These are phyloP conservation scores for Neosilurus hyrtlii DNA, from an alignment of 2,797 vertebrate genomes.

Conservation along the genomic window DNA sequence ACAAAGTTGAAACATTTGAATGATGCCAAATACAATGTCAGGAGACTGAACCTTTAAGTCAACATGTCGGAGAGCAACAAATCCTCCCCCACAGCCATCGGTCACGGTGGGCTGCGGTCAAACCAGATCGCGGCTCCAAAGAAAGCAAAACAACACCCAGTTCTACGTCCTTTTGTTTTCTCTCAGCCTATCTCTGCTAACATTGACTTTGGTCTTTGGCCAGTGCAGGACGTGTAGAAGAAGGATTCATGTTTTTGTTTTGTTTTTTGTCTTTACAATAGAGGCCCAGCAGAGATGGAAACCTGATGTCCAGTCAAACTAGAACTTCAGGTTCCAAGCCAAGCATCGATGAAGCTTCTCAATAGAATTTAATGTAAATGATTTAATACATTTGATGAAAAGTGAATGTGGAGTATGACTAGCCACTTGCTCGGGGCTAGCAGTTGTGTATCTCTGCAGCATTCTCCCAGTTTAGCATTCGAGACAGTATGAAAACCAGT, in stretches of 20 bases:
- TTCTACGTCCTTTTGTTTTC: conserved; percentile 49
- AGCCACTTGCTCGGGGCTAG: neutral
- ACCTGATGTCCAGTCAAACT: neutral
- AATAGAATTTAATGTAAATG: neutral
- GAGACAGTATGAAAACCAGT: neutral
- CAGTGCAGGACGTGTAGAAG: conserved; percentile 38
- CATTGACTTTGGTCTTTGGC: conserved; percentile 55
- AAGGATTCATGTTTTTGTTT: conserved; percentile 23
- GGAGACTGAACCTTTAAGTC: conserved; percentile 37
- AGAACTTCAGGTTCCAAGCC: neutral
- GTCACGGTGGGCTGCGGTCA: conserved; percentile 26
- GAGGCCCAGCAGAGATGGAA: neutral
- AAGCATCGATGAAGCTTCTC: neutral
- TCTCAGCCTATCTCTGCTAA: conserved; percentile 44
- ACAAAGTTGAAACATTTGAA: conserved; percentile 25
- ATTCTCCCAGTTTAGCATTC: conserved; percentile 6
- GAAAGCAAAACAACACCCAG: conserved; percentile 49
- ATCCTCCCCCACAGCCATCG: conserved; percentile 17
- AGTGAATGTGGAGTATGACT: neutral
- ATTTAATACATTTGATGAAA: neutral
- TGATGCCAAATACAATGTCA: conserved; percentile 37
- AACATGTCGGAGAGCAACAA: conserved; percentile 30
- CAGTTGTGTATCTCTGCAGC: neutral
- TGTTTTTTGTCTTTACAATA: neutral
- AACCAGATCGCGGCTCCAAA: conserved; percentile 40